A percentile compares a stretch with the other conserved stretches of the same genome.
These are phyloP conservation scores for Tupaia chinensis DNA, from an alignment of 2,113 vertebrate species.

Conservation along the genomic window DNA sequence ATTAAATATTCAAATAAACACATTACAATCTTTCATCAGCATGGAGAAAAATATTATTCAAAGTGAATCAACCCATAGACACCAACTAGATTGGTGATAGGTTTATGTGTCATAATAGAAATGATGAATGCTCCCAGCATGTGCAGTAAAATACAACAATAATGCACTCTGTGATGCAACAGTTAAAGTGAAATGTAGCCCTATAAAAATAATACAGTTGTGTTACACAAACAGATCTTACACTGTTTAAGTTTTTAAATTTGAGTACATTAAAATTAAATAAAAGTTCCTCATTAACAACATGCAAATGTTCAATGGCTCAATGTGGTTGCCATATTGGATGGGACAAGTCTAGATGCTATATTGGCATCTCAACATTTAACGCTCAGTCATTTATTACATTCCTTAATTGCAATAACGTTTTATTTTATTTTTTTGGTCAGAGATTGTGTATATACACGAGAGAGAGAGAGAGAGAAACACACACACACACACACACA, in stretches of 20 bases:
- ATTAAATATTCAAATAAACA: background rate
- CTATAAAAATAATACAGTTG: background rate
- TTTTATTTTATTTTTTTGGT: background rate
- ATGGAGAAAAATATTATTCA: background rate
- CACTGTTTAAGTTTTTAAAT: background rate
- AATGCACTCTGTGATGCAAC: background rate
- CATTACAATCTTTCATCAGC: background rate
- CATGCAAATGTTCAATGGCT: background rate
- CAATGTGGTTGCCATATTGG: background rate
- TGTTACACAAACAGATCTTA: background rate
- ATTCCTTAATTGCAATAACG: background rate
- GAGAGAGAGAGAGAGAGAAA: too few species aligned
- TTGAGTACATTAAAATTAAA: conserved; percentile 5
- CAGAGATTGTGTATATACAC: too few species aligned
- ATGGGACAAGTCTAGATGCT: background rate
- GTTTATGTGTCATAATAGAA: background rate
- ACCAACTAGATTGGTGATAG: background rate
- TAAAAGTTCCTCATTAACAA: background rate
- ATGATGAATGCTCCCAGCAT: background rate
- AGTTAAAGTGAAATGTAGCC: background rate
- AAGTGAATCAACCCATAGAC: background rate
- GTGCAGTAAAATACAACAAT: background rate
- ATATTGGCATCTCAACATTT: background rate
- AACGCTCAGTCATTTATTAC: background rate
- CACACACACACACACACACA: too few species aligned